phyloP scores from a whole-genome alignment of 2,797 vertebrate species.

The Petrocephalus schoutedeni region DNA sequence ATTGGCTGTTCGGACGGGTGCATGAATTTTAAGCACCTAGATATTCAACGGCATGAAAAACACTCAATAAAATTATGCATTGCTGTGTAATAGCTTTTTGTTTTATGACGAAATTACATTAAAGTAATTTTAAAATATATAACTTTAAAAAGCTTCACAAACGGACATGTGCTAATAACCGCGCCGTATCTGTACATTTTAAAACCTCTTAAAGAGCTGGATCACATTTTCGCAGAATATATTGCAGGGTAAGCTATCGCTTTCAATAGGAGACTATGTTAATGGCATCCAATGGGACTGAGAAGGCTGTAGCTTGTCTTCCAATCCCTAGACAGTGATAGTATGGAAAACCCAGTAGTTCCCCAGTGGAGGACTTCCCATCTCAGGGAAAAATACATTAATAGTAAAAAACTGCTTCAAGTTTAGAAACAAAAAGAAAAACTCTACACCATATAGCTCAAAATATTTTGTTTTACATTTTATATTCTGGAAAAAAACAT shows the following conservation, averaged over 20 bases:
- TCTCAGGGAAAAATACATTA: not conserved
- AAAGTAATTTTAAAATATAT: not conserved
- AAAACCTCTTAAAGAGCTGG: not conserved
- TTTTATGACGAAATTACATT: not conserved
- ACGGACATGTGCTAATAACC: not conserved
- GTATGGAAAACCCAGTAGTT: not conserved
- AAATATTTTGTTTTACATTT: not conserved
- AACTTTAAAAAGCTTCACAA: constrained; percentile 1
- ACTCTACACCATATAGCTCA: not conserved
- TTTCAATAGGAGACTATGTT: not conserved
- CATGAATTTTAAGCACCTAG: not conserved
- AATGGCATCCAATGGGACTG: not conserved
- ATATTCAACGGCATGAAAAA: constrained; percentile 6
- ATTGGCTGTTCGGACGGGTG: not conserved
- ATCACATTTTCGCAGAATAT: not conserved
- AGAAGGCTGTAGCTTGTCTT: not conserved
- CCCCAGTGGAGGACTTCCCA: not conserved
- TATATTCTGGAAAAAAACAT: not conserved
- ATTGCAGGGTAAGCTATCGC: not conserved
- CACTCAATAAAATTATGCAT: not conserved
- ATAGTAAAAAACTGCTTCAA: not conserved
- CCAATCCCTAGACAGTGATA: not conserved
- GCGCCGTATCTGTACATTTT: not conserved
- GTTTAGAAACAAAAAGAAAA: not conserved
- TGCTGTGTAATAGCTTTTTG: not conserved